Conservation (phyloP, 2,888 invertebrate species). For the Phortica magna region DNA sequence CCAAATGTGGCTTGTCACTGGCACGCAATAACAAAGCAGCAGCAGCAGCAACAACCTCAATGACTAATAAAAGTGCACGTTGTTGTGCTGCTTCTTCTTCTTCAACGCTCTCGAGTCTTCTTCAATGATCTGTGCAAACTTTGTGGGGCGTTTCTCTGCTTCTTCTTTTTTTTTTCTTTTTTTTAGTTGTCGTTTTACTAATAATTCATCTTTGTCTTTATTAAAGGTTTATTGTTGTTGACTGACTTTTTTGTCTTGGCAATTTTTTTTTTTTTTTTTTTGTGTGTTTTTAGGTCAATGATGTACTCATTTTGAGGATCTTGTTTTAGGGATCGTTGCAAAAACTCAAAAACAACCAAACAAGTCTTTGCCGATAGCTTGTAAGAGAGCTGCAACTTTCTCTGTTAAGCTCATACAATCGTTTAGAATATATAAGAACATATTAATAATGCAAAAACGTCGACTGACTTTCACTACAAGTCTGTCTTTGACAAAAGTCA, state of each 20-base stretch:
- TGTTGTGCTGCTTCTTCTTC: background rate
- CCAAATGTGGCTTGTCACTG: background rate
- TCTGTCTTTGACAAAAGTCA: no score
- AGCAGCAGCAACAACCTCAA: background rate
- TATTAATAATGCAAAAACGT: no score
- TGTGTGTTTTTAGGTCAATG: conserved; percentile 28
- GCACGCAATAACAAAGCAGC: background rate
- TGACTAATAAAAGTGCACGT: background rate
- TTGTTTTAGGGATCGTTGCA: background rate
- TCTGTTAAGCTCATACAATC: no score
- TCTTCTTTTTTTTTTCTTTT: background rate
- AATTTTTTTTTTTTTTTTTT: no score
- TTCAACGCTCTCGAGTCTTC: background rate
- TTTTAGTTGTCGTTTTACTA: conserved; percentile 21
- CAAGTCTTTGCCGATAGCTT: background rate
- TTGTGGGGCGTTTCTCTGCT: conserved; percentile 18
- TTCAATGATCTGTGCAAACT: conserved; percentile 6
- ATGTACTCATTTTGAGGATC: background rate
- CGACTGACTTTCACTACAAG: no score
- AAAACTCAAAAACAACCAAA: no score
- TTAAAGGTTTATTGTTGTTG: background rate
- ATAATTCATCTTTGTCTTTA: conserved; percentile 11
- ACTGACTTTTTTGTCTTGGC: background rate
- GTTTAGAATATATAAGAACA: no score
- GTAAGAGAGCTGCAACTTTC: no score